Evolutionary conservation across 2,888 invertebrate genomes (phyloP).

Genomic region (Trileptium ribeirensis): DNA sequence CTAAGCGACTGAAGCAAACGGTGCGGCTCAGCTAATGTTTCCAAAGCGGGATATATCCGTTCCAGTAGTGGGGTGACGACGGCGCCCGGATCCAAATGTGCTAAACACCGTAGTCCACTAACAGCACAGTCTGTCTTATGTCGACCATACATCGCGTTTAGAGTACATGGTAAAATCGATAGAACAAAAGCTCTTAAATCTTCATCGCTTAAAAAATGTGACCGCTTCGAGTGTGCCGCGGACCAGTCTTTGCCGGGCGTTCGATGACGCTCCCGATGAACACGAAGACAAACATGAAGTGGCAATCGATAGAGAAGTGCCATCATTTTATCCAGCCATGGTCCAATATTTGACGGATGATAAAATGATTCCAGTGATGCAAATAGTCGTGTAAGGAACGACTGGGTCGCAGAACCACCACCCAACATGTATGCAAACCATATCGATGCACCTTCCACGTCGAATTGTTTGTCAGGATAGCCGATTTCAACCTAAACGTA

Average conservation of each 20-base stretch:
- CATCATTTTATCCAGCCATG: conserved; percentile 59
- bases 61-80: conserved; percentile 76
- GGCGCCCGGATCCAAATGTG: conserved; percentile 69
- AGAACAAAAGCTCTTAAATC: conserved; percentile 61
- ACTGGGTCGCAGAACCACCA: conserved; percentile 39
- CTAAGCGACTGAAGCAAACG: conserved; percentile 55
- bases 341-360: conserved; percentile 77
- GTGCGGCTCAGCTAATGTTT: conserved; percentile 80
- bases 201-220: conserved; percentile 63
- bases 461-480: conserved; percentile 51
- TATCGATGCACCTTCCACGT: conserved; percentile 57
- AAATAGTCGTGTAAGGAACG: conserved; percentile 66
- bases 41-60: conserved; percentile 69
- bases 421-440: conserved; percentile 61
- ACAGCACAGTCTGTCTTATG: conserved; percentile 54
- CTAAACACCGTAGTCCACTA: conserved; percentile 62
- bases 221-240: conserved; percentile 63
- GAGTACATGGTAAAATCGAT: conserved; percentile 64
- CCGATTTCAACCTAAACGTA: conserved; percentile 29
- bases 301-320: conserved; percentile 11
- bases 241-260: conserved; percentile 60
- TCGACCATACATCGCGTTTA: conserved; percentile 72
- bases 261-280: conserved; percentile 60
- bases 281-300: conserved; percentile 61
- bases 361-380: conserved; percentile 75